Evolutionary conservation across 2,113 vertebrate species (phyloP), one percentile per base, ranked within the genome.

Genomic region (Taurulus bubalis): DNA sequence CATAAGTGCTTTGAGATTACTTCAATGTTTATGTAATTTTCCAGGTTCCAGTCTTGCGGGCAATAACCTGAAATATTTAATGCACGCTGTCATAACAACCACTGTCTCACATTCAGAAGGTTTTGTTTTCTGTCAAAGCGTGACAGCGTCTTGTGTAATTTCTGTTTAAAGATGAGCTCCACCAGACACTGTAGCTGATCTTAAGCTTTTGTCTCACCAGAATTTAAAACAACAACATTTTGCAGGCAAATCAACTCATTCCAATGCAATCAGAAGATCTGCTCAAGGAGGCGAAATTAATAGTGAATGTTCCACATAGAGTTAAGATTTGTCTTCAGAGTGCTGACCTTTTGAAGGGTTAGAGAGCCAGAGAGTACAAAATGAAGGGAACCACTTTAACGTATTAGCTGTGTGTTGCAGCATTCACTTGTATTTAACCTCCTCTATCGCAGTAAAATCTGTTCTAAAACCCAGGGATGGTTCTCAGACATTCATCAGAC

Each of bases 21-120:
- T 72, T 56, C 71, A n/a, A 69, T 56, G 55, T 38, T 80, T 78
- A 83, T 79, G 56, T 14, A 16, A 45, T 86, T 85, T 65, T 49
- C 45, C 67, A 14, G 36, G 66, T 59, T 70, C 30, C 28, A 66
- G 60, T 49, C 22, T 2, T 22, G 63, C 15, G 6, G 60, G 47
- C 34, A 81, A 82, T 55, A 53, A 82, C 80, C 70, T 18, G 15
- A 83, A 64, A 56, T 75, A 2, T 71, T 51, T 36, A 40, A 64
- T 24, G 56, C 1, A 32, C 4, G 20, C 20, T 62, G 67, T 68
- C 36, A 26, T 9, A 77, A 63, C 12, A 47, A 18, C 28, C 63
- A 20, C 45, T 9, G 2, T 2, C 30, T 42, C 8, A 11, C 4
- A 36, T 34, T 38, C 4, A 34, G 38, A 71, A 18, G 12, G 42